Base-by-base conservation (phyloP, 2,113 vertebrate genomes). In the Onychostoma macrolepis region DNA sequence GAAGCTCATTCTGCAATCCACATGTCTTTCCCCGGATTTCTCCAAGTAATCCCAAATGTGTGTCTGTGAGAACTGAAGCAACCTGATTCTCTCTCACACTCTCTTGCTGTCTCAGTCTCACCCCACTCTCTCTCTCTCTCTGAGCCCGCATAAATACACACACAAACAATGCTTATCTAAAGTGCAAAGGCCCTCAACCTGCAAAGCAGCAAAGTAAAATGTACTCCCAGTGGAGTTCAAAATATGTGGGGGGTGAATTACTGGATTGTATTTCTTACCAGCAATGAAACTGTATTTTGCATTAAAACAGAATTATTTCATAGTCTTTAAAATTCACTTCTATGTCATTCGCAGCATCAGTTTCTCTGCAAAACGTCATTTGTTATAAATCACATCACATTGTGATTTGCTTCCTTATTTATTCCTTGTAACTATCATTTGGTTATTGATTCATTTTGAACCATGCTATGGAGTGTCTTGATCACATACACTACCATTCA, bases 1-100 rank as follows among this genome's bases (percentile, higher is more conserved):
- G 78, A 93, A 91, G 90, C 85, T 95, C 94, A 94, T 94, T 90
- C 83, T 87, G 77, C 48, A 41, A 26, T 92, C 80, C 72, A 84
- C 91, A 91, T 90, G 72, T 79, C 56, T 85, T 82, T 48, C 12
- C 72, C 33, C 77, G 75, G 90, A 21, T 67, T 79, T n/a, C 69
- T 65, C 21, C n/a, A 53, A 86, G 74, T 43, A 71, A 84, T 74
- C 67, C 75, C 11, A 56, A 87, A 85, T 43, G 72, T 86, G 76
- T 78, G 33, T 38, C 45, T 13, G 80, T 77, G 85, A 74, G 53
- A 77, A 72, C 36, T 45, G 80, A 72, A 80, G 36, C 86, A 84
- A 80, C 28, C 78, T 15, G 77, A 84, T 89, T 88, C 88, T 84
- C 84, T 84, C 84, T 56, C 58, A 36, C 48, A 30, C 50, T 19